Evolutionary conservation across 2,113 vertebrate genomes (phyloP).

Genomic region (Chascanopsetta lugubris): DNA sequence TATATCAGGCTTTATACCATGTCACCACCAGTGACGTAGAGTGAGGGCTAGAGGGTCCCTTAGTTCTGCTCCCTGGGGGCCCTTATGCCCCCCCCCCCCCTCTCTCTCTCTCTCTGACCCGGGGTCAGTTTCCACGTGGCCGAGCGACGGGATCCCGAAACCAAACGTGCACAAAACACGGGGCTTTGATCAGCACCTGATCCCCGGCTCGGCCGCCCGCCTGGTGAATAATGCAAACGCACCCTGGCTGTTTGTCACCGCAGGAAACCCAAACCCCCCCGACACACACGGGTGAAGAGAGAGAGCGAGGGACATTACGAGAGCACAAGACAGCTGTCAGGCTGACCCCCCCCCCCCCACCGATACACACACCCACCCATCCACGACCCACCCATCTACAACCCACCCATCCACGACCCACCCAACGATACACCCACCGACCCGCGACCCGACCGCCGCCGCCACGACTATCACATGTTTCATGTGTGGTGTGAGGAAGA

Average conservation of each 20-base stretch:
- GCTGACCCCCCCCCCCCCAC: background rate
- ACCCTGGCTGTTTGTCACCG: slow-evolving; percentile 70
- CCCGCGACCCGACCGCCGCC: no score
- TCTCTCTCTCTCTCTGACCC: no score
- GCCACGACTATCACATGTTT: no score
- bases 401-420: background rate
- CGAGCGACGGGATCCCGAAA: slow-evolving; percentile 28
- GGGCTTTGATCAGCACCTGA: slow-evolving; percentile 74
- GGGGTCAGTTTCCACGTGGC: slow-evolving; percentile 20
- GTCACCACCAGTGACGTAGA: no score
- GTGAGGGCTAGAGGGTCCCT: no score
- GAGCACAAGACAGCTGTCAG: slow-evolving; percentile 74
- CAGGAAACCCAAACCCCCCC: slow-evolving; percentile 84
- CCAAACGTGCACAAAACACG: slow-evolving; percentile 39
- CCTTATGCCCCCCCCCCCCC: no score
- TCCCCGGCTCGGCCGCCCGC: slow-evolving; percentile 59
- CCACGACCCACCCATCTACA: background rate
- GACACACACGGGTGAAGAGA: slow-evolving; percentile 70
- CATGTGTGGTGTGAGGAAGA: no score
- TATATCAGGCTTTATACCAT: no score
- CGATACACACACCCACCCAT: background rate
- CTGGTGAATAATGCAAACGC: slow-evolving; percentile 87
- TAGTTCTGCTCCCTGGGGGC: no score
- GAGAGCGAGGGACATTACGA: slow-evolving; percentile 76
- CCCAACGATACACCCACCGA: no score